Evolutionary conservation across 2,113 vertebrate species (phyloP).

Genomic region (Calypte anna): DNA sequence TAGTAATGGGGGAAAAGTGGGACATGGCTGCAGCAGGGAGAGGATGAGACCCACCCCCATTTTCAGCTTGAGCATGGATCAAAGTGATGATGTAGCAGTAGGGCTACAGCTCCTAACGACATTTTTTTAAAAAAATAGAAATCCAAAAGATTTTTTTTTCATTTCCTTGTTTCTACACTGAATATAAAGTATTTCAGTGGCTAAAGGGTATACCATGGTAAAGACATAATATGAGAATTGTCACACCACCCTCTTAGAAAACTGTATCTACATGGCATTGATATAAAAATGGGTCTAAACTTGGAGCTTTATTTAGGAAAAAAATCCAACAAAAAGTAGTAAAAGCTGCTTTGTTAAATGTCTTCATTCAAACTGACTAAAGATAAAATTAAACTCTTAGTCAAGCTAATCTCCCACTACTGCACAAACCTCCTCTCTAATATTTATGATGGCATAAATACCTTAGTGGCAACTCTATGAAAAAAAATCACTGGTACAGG

Average conservation of each 20-base stretch:
- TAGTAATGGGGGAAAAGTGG: background rate
- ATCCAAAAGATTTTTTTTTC: background rate
- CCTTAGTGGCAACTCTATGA: background rate
- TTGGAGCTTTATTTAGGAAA: background rate
- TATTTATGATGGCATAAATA: background rate
- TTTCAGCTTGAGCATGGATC: background rate
- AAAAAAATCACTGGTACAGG: background rate
- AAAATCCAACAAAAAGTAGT: background rate
- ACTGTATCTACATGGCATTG: background rate
- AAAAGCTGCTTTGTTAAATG: background rate
- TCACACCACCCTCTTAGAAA: background rate
- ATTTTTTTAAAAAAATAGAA: background rate
- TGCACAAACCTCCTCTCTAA: background rate
- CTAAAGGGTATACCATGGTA: background rate
- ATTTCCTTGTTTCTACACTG: background rate
- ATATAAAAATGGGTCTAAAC: background rate
- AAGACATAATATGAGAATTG: background rate
- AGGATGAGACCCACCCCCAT: background rate
- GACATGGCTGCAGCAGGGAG: background rate
- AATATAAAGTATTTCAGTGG: background rate
- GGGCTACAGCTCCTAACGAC: background rate
- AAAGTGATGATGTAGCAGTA: background rate
- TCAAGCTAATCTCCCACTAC: background rate
- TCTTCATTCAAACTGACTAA: background rate
- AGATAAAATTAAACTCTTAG: background rate